Evolutionary conservation across 2,797 vertebrate species (phyloP).

Genomic region (Acrocephalus scirpaceus): DNA sequence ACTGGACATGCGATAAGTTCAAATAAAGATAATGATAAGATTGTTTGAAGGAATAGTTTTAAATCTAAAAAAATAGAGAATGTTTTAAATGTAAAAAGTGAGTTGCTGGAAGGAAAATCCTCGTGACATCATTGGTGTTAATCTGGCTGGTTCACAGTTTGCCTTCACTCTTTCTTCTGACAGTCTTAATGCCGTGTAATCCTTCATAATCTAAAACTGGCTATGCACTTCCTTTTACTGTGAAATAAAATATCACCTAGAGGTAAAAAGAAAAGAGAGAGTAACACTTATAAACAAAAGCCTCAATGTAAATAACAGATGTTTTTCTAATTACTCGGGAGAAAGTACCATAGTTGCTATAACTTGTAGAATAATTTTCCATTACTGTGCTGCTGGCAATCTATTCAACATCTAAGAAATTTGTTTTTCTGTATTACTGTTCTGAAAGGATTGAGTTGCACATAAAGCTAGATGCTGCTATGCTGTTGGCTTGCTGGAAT

Average conservation of each 20-base stretch:
- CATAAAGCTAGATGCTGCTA: not conserved
- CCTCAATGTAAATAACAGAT: not conserved
- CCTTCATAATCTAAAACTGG: not conserved
- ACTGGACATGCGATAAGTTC: accelerated
- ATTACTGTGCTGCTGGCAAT: not conserved
- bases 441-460: not conserved
- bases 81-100: not conserved
- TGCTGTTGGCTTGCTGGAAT: not conserved
- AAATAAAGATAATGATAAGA: not conserved
- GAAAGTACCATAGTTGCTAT: not conserved
- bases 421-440: not conserved
- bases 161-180: not conserved
- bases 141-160: not conserved
- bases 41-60: not conserved
- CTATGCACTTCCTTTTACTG: not conserved
- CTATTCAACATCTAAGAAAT: not conserved
- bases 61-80: not conserved
- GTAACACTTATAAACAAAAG: not conserved
- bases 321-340: not conserved
- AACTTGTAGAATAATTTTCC: not conserved
- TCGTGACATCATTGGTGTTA: not conserved
- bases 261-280: not conserved
- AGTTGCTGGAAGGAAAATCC: not conserved
- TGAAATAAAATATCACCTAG: not conserved
- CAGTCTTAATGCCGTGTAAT: not conserved